Evolutionary conservation across 1,140 invertebrate species (phyloP), one percentile per base, ranked within the genome.

Genomic region (Micrasema longulum): DNA sequence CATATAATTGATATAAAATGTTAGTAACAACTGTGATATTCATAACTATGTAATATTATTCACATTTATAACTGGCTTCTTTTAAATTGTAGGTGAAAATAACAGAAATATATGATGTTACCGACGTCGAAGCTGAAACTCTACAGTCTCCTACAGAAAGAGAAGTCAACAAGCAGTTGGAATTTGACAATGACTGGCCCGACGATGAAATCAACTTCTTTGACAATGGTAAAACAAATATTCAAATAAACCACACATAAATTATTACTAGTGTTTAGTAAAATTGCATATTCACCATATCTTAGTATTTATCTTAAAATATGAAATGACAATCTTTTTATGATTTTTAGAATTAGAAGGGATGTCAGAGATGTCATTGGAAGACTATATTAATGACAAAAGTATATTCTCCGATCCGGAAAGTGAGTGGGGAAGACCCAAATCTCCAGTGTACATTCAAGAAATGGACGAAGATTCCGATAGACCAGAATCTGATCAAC

Each of bases 61-160:
- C n/a, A n/a, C 7, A 31, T 31, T 31, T 31, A 31, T 7, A 31
- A 31, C 2, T 31, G 3, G 3, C 7, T 16, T 47, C 47, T 74
- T 35, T 75, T 63, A 74, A 62, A 71, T 76, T 80, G 9, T 78
- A 89, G 86, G 89, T 93, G 50, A 93, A 93, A 81, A 89, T 96
- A 69, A 94, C 93, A 1, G 93, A 96, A 85, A 95, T 96, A 76
- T 95, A 93, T 79, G 93, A 95, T 79, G 90, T 95, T 77, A 91
- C 92, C 9, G 90, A 93, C 72, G 81, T 81, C 12, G 84, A 85
- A 64, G 80, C 81, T 36, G 83, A 83, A 36, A 79, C 78, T 14
- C 79, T 84, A 48, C 84, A 84, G 78, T 83, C 84, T 71, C 82
- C 81, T 4, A 75, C 76, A 4, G 84, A 85, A 76, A 78, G 82